phyloP scores from a whole-genome alignment of 2,888 invertebrate species.

The Pogonocherus hispidulus region DNA sequence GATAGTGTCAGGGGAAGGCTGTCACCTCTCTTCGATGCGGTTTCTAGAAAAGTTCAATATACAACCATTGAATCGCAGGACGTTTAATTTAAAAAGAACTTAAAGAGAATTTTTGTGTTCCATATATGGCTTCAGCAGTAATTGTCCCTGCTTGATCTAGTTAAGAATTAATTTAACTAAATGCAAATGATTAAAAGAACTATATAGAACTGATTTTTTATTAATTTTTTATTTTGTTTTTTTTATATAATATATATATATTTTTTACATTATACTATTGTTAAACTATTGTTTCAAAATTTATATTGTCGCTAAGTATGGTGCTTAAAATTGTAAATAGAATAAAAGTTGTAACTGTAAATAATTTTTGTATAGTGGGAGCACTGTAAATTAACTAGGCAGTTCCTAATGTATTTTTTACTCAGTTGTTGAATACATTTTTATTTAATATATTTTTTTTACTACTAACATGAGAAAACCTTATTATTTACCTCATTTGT shows the following conservation, averaged over 20 bases:
- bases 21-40: constrained; percentile 75
- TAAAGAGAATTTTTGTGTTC: neutral
- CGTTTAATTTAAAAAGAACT: constrained; percentile 51
- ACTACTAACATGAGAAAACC: too few relatives aligned
- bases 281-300: neutral
- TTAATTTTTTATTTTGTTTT: neutral
- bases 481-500: too few relatives aligned
- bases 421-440: neutral
- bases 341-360: constrained; percentile 9
- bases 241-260: too few relatives aligned
- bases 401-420: constrained; percentile 8
- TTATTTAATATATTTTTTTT: neutral
- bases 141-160: neutral
- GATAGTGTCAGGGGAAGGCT: constrained; percentile 73
- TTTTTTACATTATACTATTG: neutral
- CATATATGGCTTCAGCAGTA: too few relatives aligned
- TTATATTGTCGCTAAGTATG: neutral
- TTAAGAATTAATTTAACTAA: neutral
- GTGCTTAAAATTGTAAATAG: constrained; percentile 4
- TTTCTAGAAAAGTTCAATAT: constrained; percentile 80
- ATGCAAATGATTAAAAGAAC: neutral
- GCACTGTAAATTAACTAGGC: neutral
- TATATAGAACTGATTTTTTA: neutral
- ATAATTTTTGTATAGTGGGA: constrained; percentile 5
- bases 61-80: constrained; percentile 74